A percentile compares a stretch with the other conserved stretches of the same genome.
Evolutionary conservation across 2,113 vertebrate genomes (phyloP).

Genomic region (Ariopsis seemanni): DNA sequence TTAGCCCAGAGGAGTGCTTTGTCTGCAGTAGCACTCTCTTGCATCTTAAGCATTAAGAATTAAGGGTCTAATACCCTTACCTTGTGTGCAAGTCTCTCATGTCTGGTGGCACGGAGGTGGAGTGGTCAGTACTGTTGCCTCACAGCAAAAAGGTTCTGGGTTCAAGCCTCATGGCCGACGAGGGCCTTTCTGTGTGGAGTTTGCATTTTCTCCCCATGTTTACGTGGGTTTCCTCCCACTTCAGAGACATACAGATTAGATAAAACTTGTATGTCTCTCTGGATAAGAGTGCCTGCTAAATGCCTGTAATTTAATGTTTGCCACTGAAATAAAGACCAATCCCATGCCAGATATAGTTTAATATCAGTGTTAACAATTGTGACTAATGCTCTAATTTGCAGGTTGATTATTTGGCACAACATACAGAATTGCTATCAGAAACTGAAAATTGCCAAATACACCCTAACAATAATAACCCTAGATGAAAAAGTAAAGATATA

Average conservation of each 20-base stretch:
- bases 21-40: slow-evolving; percentile 54
- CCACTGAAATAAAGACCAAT: neutral
- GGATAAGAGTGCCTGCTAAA: no score
- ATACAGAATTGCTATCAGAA: neutral
- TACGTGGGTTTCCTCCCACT: no score
- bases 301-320: no score
- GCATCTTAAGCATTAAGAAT: slow-evolving; percentile 76
- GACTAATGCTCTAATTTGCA: neutral
- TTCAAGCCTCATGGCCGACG: no score
- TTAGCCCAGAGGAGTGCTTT: slow-evolving; percentile 10
- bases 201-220: no score
- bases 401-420: neutral
- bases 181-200: no score
- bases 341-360: neutral
- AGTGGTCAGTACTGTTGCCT: no score
- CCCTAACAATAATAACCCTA: neutral
- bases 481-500: neutral
- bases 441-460: neutral
- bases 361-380: neutral
- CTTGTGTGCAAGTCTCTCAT: neutral
- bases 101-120: neutral
- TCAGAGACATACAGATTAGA: no score
- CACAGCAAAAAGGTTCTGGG: no score
- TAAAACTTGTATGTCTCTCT: no score
- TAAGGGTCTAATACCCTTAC: slow-evolving; percentile 53